These are phyloP conservation scores for Zosterops japonicus DNA, from an alignment of 2,113 vertebrate species.

Conservation along the genomic window DNA sequence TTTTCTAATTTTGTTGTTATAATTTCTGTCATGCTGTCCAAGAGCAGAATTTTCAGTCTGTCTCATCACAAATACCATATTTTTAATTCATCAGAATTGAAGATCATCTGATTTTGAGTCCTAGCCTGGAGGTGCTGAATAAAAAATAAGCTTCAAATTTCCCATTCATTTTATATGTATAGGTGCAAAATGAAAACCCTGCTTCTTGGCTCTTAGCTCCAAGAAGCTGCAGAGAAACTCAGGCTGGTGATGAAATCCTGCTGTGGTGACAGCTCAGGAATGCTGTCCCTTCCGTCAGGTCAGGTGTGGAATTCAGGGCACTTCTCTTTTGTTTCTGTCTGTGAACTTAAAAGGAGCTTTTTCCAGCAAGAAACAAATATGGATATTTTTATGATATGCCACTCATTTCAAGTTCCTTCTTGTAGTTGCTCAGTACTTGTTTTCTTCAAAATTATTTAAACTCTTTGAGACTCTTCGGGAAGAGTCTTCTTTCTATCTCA, in stretches of 20 bases:
- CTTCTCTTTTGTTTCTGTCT: neutral
- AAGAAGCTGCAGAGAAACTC: neutral
- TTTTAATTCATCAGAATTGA: neutral
- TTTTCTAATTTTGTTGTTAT: neutral
- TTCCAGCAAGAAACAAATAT: neutral
- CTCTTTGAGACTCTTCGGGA: neutral
- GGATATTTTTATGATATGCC: neutral
- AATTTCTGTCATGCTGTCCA: neutral
- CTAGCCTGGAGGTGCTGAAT: neutral
- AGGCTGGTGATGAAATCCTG: neutral
- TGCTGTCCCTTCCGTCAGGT: neutral
- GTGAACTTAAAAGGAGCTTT: neutral
- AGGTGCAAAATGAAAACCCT: neutral
- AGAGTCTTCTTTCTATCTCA: neutral
- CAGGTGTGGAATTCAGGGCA: neutral
- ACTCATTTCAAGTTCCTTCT: neutral
- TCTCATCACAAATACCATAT: neutral
- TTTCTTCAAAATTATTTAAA: constrained; percentile 13
- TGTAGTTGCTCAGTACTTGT: neutral
- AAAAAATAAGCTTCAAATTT: neutral
- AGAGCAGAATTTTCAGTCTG: neutral
- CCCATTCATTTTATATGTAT: neutral
- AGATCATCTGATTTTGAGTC: neutral
- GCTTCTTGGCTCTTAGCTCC: neutral
- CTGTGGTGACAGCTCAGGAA: neutral